A percentile compares a stretch with the other conserved stretches of the same genome.
Evolutionary conservation across 2,888 invertebrate genomes (phyloP).

Genomic region (Ophioninae sp.): DNA sequence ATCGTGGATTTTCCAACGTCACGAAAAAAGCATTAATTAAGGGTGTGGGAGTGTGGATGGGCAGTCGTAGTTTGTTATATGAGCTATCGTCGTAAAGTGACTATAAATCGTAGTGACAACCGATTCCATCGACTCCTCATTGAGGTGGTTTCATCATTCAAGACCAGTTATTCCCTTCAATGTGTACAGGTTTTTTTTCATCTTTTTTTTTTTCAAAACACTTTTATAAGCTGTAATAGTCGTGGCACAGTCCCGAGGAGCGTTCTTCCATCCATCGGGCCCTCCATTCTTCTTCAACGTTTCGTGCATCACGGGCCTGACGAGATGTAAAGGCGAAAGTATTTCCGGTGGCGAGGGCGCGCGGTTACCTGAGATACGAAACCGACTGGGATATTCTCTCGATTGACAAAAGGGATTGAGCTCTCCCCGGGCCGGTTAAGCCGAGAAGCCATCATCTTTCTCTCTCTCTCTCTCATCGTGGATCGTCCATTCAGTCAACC

Average conservation of each 20-base stretch:
- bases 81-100: constrained; percentile 50
- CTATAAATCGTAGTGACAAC: constrained; percentile 61
- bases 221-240: constrained; percentile 40
- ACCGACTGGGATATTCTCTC: constrained; percentile 34
- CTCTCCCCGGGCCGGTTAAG: constrained; percentile 51
- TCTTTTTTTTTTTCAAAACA: constrained; percentile 12
- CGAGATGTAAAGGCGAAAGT: constrained; percentile 64
- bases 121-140: constrained; percentile 58
- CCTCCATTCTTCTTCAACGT: constrained; percentile 41
- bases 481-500: constrained; percentile 41
- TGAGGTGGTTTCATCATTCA: constrained; percentile 41
- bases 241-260: constrained; percentile 17
- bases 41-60: constrained; percentile 26
- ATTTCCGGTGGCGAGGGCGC: constrained; percentile 65
- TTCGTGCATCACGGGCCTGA: constrained; percentile 61
- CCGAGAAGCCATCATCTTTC: constrained; percentile 47
- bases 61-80: constrained; percentile 13
- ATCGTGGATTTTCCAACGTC: constrained; percentile 23
- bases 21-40: constrained; percentile 44
- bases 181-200: constrained; percentile 8
- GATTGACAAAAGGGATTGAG: constrained; percentile 64
- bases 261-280: constrained; percentile 46
- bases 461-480: constrained; percentile 25
- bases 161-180: constrained; percentile 47
- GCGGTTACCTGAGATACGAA: constrained; percentile 47